A percentile compares a stretch with the other conserved stretches of the same genome.
Evolutionary conservation across 2,888 invertebrate species (phyloP).

Genomic region (Opisthograptis luteolata): DNA sequence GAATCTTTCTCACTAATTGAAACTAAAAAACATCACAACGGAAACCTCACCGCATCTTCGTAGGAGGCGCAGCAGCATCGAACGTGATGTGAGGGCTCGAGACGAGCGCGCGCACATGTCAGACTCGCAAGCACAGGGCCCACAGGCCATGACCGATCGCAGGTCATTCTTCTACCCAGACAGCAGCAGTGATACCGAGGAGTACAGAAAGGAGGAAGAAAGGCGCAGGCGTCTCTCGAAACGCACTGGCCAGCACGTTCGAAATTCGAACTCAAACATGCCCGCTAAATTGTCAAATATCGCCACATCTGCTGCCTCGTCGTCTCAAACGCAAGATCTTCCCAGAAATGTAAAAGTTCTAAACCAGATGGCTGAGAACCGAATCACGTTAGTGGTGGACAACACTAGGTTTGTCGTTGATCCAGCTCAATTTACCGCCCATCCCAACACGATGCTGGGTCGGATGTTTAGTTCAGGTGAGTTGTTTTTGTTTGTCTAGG

Average conservation of each 20-base stretch:
- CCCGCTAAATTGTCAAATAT: constrained; percentile 60
- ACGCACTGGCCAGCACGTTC: constrained; percentile 64
- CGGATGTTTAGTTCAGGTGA: constrained; percentile 97
- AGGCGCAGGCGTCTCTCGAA: constrained; percentile 84
- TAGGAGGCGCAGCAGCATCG: constrained; percentile 51
- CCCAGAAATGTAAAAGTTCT: constrained; percentile 60
- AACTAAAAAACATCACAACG: constrained; percentile 32
- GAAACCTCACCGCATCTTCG: constrained; percentile 34
- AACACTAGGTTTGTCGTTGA: constrained; percentile 95
- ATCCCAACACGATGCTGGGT: constrained; percentile 99
- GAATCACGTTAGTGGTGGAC: constrained; percentile 97
- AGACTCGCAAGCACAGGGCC: constrained; percentile 68
- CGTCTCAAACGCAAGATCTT: constrained; percentile 65
- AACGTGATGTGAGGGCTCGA: constrained; percentile 74
- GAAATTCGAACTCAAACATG: constrained; percentile 61
- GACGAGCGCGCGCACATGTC: constrained; percentile 73
- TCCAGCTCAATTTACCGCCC: constrained; percentile 95
- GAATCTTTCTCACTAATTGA: constrained; percentile 1
- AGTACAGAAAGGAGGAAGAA: constrained; percentile 89
- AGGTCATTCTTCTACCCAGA: constrained; percentile 83
- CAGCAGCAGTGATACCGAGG: constrained; percentile 94
- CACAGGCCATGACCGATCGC: constrained; percentile 71
- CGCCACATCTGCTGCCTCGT: constrained; percentile 50
- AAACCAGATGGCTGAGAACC: constrained; percentile 85
- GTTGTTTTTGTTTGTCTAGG: constrained; percentile 25